Evolutionary conservation across 35 echinoderm and acorn worm genomes (phyloP), one percentile per base, ranked within the genome.

Genomic region (Heliocidaris erythrogramma): DNA sequence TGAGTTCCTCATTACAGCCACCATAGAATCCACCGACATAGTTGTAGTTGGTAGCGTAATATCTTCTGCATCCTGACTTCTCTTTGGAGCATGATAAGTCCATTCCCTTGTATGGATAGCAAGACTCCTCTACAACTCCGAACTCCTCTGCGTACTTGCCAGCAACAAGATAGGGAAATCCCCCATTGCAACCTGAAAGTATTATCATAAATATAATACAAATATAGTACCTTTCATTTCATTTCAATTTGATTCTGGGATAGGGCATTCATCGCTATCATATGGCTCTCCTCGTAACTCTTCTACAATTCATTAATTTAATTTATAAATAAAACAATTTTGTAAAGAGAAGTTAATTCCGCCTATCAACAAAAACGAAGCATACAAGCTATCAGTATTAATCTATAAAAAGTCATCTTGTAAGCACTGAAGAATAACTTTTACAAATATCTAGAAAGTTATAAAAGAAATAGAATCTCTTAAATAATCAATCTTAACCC

Each of bases 21-120:
- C 98, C 98, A 30, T 99, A 99, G 96, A 96, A 99, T 3, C 98
- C 98, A 13, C 98, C 98, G 4, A 99, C 98, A 49, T 99, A 99
- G 32, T 94, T 88, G 93, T 99, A 99, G 48, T 99, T 91, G 16
- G 98, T 96, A 49, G 96, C 96, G 87, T 99, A 99, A 93, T 95
- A 96, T 49, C 98, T 94, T 90, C 96, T 93, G 94, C 98, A 99
- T 18, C 32, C 35, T 16, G 49, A 94, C 31, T 89, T 89, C 87
- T 89, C 87, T 47, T 96, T 96, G 93, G 94, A 93, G 94, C 98
- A 99, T 17, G 94, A n/a, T 5, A 42, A 48, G 85, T 99, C 98
- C 35, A 85, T 42, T 17, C 98, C 98, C 32, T 84, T n/a, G 88
- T 99, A 99, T 17, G 94, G 94, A 35, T 93, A 93, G 94, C 98